Percentiles rank a stretch among this genome's conserved stretches.
These are phyloP conservation scores for Brotula barbata DNA, from an alignment of 2,797 vertebrate genomes.

Conservation along the genomic window DNA sequence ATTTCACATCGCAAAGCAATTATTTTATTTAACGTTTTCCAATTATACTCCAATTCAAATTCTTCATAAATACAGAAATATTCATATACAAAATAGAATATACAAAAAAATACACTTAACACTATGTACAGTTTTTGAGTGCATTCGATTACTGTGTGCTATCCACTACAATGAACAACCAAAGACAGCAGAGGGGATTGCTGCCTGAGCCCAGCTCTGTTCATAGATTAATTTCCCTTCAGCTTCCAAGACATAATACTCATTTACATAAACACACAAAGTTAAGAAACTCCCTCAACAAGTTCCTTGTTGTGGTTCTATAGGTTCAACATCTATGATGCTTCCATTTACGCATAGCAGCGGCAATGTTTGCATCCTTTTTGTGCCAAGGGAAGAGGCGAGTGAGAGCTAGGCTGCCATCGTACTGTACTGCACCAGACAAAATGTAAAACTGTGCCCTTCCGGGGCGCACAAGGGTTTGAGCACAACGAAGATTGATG, in stretches of 20 bases:
- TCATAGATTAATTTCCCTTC: conserved; percentile 1
- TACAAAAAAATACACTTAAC: conserved; percentile 68
- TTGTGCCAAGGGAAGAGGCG: conserved; percentile 86
- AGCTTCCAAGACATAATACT: conserved; percentile 1
- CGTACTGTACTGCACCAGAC: conserved; percentile 75
- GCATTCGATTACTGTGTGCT: conserved; percentile 70
- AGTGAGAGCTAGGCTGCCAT: conserved; percentile 76
- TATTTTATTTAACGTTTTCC: conserved; percentile 62
- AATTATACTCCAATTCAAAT: conserved; percentile 37
- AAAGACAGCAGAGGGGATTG: conserved; percentile 19
- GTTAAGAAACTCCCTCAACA: neutral
- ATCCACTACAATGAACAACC: conserved; percentile 29
- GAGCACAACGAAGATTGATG: conserved; percentile 83
- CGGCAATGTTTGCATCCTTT: conserved; percentile 79
- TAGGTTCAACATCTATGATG: conserved; percentile 83
- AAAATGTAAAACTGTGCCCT: conserved; percentile 83
- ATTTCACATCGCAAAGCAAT: conserved; percentile 18
- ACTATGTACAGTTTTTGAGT: conserved; percentile 79
- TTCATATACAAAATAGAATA: conserved; percentile 68
- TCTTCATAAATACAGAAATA: conserved; percentile 73
- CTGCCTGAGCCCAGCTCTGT: conserved; percentile 45
- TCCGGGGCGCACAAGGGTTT: conserved; percentile 72
- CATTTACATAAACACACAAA: conserved; percentile 1
- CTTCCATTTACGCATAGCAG: conserved; percentile 86
- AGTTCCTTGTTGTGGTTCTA: neutral